Evolutionary conservation across 1,140 invertebrate species (phyloP), one percentile per base, ranked within the genome.

Genomic region (Pissodes strobi): DNA sequence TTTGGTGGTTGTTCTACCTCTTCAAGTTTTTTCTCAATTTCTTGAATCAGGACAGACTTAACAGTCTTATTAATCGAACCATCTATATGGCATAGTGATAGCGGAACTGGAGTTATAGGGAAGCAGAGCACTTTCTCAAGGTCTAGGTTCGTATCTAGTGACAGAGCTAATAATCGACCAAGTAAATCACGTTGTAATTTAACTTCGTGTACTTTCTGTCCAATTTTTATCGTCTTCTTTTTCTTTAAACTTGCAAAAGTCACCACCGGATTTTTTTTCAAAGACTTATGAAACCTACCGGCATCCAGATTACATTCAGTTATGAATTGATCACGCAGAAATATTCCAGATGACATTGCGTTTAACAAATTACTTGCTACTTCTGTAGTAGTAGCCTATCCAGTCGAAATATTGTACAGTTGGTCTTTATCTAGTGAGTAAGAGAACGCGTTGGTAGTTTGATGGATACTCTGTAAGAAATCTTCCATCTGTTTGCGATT

Each of bases 61-160:
- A 71, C 60, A 3, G 73, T 75, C 60, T 74, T 74, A 51, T 61
- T 45, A 15, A 77, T 74, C 0, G 66, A 51, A 27, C 73, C 72
- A 56, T 78, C 74, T 1, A 72, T 23, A 61, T n/a, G n/a, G n/a
- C 72, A 77, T 18, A 78, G 37, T 5, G 74, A 70, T 22, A 75
- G 49, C 12, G 74, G 70, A 1, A 72, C 58, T 43, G 72, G 64
- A 25, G 69, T 73, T 18, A 76, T 23, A 12, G 68, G 73, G 61
- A 64, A 72, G n/a, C 60, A 61, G 22, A 74, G 53, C 8, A 73
- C 45, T 58, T 68, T 68, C 39, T 25, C 56, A 1, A 74, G 57
- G 43, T 71, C 68, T 0, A 72, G n/a, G 12, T 72, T 64, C 1
- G 59, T 10, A 18, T 64, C 64, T 4, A 45, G 9, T 19, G 41